Evolutionary conservation across 2,113 vertebrate genomes (phyloP).

Genomic region (Ailurus styani): DNA sequence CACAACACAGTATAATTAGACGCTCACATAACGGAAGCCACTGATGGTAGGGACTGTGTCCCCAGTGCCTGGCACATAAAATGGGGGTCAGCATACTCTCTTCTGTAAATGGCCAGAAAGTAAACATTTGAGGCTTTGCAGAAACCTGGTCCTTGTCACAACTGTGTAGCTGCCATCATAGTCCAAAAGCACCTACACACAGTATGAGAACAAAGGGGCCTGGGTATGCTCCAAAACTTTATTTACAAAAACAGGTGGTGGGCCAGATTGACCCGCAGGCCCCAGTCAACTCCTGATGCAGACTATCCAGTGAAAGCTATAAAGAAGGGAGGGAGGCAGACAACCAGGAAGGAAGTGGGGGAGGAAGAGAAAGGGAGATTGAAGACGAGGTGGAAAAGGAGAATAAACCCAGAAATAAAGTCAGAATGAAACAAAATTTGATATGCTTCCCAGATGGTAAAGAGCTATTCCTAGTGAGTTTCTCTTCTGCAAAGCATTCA

Average conservation of each 20-base stretch:
- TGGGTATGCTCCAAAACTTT: neutral
- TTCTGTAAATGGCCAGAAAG: neutral
- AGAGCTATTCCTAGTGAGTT: constrained; percentile 56
- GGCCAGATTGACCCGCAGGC: neutral
- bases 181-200: neutral
- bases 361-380: neutral
- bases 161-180: neutral
- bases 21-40: neutral
- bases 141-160: neutral
- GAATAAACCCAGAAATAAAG: neutral
- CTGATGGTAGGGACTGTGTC: neutral
- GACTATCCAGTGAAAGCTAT: neutral
- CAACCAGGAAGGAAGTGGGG: neutral
- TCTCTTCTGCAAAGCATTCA: constrained; percentile 54
- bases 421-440: constrained; percentile 64
- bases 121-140: neutral
- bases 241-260: neutral
- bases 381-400: neutral
- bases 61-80: neutral
- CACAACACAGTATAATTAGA: neutral
- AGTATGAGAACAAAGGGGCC: neutral
- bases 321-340: neutral
- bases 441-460: constrained; percentile 55
- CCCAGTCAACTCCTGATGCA: neutral
- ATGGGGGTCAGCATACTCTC: neutral